A percentile compares a stretch with the other conserved stretches of the same genome.
phyloP scores from a whole-genome alignment of 2,888 invertebrate genomes.

The Nomada goodeniana region DNA sequence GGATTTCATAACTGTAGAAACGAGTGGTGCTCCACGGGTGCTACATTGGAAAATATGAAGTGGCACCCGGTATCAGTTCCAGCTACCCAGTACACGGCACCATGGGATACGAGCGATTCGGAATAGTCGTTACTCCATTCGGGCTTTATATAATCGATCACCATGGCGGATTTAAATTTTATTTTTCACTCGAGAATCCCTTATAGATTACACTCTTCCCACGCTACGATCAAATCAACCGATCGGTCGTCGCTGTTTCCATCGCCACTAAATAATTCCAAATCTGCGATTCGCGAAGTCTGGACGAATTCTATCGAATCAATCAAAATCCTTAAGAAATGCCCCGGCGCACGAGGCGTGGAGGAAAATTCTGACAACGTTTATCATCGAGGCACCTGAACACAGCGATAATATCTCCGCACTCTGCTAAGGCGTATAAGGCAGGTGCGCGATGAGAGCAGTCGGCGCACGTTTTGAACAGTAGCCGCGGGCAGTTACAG shows the following conservation, averaged over 20 bases:
- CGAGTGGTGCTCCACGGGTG: slow-evolving; percentile 9
- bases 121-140: slow-evolving; percentile 9
- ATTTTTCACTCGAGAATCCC: not conserved
- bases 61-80: slow-evolving; percentile 19
- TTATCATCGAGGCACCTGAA: too few species aligned
- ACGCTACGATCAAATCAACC: too few species aligned
- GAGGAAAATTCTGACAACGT: too few species aligned
- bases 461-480: not conserved
- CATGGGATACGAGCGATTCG: not conserved
- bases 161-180: slow-evolving; percentile 25
- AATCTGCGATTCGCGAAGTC: too few species aligned
- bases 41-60: slow-evolving; percentile 4
- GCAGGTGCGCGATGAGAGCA: not conserved
- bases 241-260: too few species aligned
- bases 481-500: not conserved
- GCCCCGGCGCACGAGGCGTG: too few species aligned
- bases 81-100: not conserved
- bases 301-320: too few species aligned
- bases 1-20: slow-evolving; percentile 16
- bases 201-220: not conserved
- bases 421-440: not conserved
- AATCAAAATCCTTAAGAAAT: too few species aligned
- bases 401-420: too few species aligned
- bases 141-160: slow-evolving; percentile 8
- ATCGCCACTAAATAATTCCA: too few species aligned